Evolutionary conservation across 2,888 invertebrate genomes (phyloP).

Genomic region (Eristalis arbustorum): DNA sequence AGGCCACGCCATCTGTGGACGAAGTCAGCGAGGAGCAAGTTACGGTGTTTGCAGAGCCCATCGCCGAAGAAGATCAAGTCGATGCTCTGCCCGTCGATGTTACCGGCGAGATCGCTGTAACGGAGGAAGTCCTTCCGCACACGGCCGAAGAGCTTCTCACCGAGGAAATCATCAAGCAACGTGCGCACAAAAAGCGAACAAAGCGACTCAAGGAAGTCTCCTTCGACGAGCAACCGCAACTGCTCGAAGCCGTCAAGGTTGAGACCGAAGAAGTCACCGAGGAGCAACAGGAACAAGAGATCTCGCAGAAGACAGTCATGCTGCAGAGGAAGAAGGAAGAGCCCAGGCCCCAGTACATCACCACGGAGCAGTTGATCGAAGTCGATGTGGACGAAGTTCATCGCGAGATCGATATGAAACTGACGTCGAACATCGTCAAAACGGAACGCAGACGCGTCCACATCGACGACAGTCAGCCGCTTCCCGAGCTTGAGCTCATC

Average conservation of each 20-base stretch:
- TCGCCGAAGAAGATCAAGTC: conserved; percentile 77
- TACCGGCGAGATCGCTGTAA: conserved; percentile 76
- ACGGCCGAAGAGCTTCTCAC: conserved; percentile 74
- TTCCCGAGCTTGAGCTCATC: conserved; percentile 83
- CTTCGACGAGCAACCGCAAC: conserved; percentile 77
- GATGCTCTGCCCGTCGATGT: conserved; percentile 76
- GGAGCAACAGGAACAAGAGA: conserved; percentile 75
- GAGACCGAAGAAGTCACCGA: conserved; percentile 77
- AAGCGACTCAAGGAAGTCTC: conserved; percentile 77
- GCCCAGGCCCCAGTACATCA: conserved; percentile 77
- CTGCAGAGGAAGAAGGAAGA: conserved; percentile 79
- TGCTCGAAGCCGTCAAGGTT: conserved; percentile 76
- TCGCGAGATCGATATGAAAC: conserved; percentile 83
- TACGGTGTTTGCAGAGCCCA: conserved; percentile 77
- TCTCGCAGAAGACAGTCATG: conserved; percentile 81
- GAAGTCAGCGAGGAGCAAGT: conserved; percentile 78
- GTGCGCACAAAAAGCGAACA: conserved; percentile 79
- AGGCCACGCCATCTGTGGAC: conserved; percentile 77
- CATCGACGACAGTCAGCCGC: conserved; percentile 82
- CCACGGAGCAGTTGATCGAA: conserved; percentile 77
- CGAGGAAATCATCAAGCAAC: conserved; percentile 76
- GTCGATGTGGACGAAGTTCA: conserved; percentile 80
- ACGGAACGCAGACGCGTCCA: conserved; percentile 80
- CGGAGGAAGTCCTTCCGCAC: conserved; percentile 76
- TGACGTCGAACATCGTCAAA: conserved; percentile 81